These are phyloP conservation scores for Microtus oregoni DNA, from an alignment of 2,113 vertebrate genomes.

Conservation along the genomic window DNA sequence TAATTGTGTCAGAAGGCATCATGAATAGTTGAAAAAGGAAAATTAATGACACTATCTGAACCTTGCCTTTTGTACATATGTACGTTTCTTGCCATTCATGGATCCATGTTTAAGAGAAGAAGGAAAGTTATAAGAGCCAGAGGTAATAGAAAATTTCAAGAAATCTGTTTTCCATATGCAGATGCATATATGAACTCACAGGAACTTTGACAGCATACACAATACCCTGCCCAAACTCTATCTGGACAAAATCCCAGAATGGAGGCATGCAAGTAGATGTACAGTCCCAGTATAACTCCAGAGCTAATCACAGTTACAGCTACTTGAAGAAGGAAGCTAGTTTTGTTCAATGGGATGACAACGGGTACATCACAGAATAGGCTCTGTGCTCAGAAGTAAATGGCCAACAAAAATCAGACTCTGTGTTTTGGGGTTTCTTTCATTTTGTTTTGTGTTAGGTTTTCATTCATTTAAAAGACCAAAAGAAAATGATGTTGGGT, in stretches of 20 bases:
- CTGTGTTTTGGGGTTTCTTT: neutral
- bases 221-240: neutral
- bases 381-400: neutral
- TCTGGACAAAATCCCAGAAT: neutral
- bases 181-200: neutral
- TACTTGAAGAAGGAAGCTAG: neutral
- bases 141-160: neutral
- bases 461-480: neutral
- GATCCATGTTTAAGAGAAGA: neutral
- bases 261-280: neutral
- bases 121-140: neutral
- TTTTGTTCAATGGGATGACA: neutral
- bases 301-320: neutral
- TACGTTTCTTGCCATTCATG: neutral
- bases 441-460: neutral
- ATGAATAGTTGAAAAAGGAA: neutral
- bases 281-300: neutral
- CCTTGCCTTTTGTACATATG: neutral
- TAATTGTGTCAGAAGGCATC: neutral
- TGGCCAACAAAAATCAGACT: neutral
- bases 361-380: neutral
- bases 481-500: neutral
- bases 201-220: neutral
- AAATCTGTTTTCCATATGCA: neutral
- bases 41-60: neutral